A percentile compares a stretch with the other conserved stretches of the same genome.
Evolutionary conservation across 2,888 invertebrate species (phyloP).

Genomic region (Piscicola geometra): DNA sequence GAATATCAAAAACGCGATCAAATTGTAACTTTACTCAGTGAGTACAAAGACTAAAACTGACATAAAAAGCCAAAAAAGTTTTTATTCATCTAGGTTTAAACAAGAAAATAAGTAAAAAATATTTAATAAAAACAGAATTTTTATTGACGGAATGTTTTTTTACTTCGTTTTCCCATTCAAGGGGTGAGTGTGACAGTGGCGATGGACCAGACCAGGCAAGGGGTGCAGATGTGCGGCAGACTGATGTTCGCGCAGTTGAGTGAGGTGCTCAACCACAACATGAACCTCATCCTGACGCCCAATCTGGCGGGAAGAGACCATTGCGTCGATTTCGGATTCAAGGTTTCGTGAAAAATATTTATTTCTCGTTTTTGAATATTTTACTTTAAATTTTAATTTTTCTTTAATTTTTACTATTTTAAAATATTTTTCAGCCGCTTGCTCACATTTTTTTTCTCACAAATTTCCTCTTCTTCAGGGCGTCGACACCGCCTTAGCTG

Average conservation of each 20-base stretch:
- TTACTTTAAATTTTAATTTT: neutral
- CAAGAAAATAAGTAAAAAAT: too few species aligned
- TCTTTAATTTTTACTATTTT: too few species aligned
- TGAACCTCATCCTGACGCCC: conserved; percentile 45
- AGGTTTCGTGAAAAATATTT: conserved; percentile 36
- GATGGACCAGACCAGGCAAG: conserved; percentile 46
- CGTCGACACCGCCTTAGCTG: conserved; percentile 45
- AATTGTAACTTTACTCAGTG: too few species aligned
- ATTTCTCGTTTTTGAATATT: neutral
- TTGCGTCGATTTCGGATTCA: conserved; percentile 46
- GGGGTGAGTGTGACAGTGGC: conserved; percentile 41
- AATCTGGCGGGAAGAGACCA: conserved; percentile 45
- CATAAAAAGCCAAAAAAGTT: too few species aligned
- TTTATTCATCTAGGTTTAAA: too few species aligned
- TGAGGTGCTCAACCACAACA: conserved; percentile 44
- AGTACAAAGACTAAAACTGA: too few species aligned
- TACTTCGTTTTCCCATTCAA: too few species aligned
- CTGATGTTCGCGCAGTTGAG: conserved; percentile 46
- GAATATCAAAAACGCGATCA: too few species aligned
- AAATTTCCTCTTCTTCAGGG: conserved; percentile 23
- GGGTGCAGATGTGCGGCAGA: conserved; percentile 46
- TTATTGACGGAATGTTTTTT: too few species aligned
- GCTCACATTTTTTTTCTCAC: conserved; percentile 20
- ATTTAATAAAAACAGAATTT: too few species aligned
- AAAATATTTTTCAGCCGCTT: conserved; percentile 47